Base-by-base conservation (phyloP, 2,113 vertebrate species). In the Condylura cristata region DNA sequence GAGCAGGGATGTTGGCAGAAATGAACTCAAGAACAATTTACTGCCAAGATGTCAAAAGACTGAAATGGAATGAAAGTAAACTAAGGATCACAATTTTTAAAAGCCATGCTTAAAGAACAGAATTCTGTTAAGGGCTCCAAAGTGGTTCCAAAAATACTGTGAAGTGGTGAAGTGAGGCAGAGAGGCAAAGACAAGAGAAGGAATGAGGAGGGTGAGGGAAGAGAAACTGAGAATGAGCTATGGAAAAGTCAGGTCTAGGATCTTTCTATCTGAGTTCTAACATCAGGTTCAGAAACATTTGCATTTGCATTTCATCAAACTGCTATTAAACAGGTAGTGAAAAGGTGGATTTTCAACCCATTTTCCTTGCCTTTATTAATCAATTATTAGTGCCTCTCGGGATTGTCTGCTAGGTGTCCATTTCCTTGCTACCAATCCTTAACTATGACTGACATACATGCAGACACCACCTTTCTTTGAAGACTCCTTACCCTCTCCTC, bases 51-150 rank as follows among this genome's bases (percentile, higher is more conserved):
- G 72, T 76, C 4, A 24, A 86, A 95, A 95, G 78, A 78, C 96
- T 95, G 93, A 89, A 90, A 76, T n/a, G 63, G 34, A 92, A 96
- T 97, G 95, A 97, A 97, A 96, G 92, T 95, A 94, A 96, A 88
- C 41, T 85, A 0, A 76, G 53, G 58, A 58, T 60, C 78, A 48
- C 66, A 88, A 90, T 74, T 89, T 18, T 96, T 95, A 86, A 32
- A 96, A 89, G 72, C 17, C 44, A 86, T 30, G 16, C 92, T 97
- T 96, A 91, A 95, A 97, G 78, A 93, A 85, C 71, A 86, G 86
- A 81, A 95, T 71, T 86, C 56, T 48, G 1, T 90, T 95, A 96
- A 88, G 66, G 65, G 53, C 63, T 83, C 11, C 46, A 74, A 93
- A 83, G 8, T 58, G 48, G 3, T 37, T 24, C 14, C 30, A 91